Evolutionary conservation across 2,797 vertebrate genomes (phyloP), one percentile per base, ranked within the genome.

Genomic region (Enteromius afrohamiltoni): DNA sequence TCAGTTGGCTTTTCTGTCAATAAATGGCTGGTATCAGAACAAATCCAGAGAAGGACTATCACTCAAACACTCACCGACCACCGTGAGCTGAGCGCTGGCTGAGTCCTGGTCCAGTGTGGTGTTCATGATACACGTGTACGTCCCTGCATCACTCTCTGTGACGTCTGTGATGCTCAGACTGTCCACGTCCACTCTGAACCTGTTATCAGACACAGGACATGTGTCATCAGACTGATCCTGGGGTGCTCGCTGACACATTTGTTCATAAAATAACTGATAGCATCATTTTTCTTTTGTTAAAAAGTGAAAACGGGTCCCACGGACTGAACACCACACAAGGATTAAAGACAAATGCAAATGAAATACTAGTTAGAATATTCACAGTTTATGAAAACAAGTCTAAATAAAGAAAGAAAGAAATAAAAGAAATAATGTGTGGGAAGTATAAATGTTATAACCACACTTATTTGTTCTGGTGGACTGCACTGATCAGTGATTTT

Each of bases 51-150:
- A 47, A n/a, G n/a, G 3, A 26, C 68, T 47, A 16, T 26, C 2
- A 64, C 26, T 29, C 60, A 47, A 73, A 42, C 83, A 92, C 96
- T 88, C 97, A 99, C 98, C 98, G 13, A 99, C 96, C 82, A 99
- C 97, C 16, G 95, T 96, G 85, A 99, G 97, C 90, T 93, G 88
- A 65, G 97, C 97, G 8, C 95, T 97, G 93, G 97, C 97, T 3
- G 96, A 97, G 87, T 96, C 97, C 0, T 92, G 95, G 93, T 99
- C 98, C 94, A 99, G 93, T 6, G 95, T 96, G 45, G 98, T 99
- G 93, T 98, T 98, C 92, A 96, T 95, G 85, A 96, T 90, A 89
- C 98, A 99, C 0, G 94, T 98, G 91, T 99, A 99, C 4, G 92
- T 93, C 19, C 98, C 98, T 8, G 95, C 94, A n/a, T 99, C 98